Evolutionary conservation across 2,888 invertebrate genomes (phyloP), one percentile per base, ranked within the genome.

Genomic region (Campoplex capitator): DNA sequence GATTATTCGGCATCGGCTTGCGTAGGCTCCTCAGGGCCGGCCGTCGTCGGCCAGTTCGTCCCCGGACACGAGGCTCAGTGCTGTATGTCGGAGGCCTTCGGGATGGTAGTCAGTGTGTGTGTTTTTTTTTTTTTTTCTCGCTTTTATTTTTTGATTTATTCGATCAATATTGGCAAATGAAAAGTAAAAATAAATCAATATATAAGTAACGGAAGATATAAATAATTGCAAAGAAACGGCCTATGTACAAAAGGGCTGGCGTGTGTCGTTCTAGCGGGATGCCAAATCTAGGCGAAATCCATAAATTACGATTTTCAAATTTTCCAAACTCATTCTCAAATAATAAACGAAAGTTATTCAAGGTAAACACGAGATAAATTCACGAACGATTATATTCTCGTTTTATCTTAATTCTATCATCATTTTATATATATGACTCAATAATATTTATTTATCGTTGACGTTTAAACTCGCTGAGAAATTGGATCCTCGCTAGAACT

Each of bases 1-100:
- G 77, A 86, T 88, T 87, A 88, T 86, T 90, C 90, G 90, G 89
- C 88, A 88, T 90, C 87, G 88, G 88, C 83, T 90, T 91, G 91
- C 89, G 90, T 89, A 92, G 92, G 93, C 94, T 93, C 94, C 93
- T 92, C 93, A 93, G 93, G 94, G 93, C 92, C 91, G 93, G 92
- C 93, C 93, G 93, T 93, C 92, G 92, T 93, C 91, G 92, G 92
- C 93, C 92, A 92, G 92, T 87, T 87, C 93, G 93, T 94, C 95
- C 95, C 94, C 94, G 95, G 94, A 95, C 95, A 95, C 95, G 95
- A 94, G 94, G 93, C 93, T 94, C 92, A 94, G 95, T 95, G 95
- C 95, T 95, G 92, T 94, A 92, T 94, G 91, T 93, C 92, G 93
- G 94, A 94, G 93, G 93, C 93, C 91, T 88, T 91, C 90, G 91